These are phyloP conservation scores for Tubulanus polymorphus DNA, from an alignment of 2,888 invertebrate genomes.

Conservation along the genomic window DNA sequence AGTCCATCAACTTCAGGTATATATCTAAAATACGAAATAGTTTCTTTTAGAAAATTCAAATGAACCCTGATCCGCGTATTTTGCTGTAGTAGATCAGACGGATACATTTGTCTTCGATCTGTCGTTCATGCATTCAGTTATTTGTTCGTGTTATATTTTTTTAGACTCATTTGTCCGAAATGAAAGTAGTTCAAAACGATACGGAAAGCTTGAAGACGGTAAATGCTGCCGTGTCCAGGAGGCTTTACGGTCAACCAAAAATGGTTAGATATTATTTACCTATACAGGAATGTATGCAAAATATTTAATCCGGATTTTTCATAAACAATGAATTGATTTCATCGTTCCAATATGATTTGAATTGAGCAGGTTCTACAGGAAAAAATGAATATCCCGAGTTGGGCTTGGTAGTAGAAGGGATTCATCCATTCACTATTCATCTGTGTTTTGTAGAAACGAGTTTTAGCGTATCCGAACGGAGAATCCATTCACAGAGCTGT, in stretches of 20 bases:
- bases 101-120: neutral
- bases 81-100: neutral
- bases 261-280: slow-evolving; percentile 31
- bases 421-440: too few relatives aligned
- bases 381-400: too few relatives aligned
- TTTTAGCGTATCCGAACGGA: slow-evolving; percentile 48
- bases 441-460: slow-evolving; percentile 40
- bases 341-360: too few relatives aligned
- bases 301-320: too few relatives aligned
- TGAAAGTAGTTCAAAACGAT: slow-evolving; percentile 38
- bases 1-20: slow-evolving; percentile 48
- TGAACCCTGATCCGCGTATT: too few relatives aligned
- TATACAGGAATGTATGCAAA: too few relatives aligned
- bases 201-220: slow-evolving; percentile 19
- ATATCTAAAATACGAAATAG: neutral
- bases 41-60: too few relatives aligned
- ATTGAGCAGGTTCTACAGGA: too few relatives aligned
- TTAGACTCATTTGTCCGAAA: slow-evolving; percentile 43
- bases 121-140: neutral
- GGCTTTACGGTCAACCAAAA: slow-evolving; percentile 45
- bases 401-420: too few relatives aligned
- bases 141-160: slow-evolving; percentile 6
- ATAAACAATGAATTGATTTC: too few relatives aligned
- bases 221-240: slow-evolving; percentile 27
- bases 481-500: slow-evolving; percentile 41